Conservation (phyloP, 2,888 invertebrate species). For the Emmelina monodactyla region DNA sequence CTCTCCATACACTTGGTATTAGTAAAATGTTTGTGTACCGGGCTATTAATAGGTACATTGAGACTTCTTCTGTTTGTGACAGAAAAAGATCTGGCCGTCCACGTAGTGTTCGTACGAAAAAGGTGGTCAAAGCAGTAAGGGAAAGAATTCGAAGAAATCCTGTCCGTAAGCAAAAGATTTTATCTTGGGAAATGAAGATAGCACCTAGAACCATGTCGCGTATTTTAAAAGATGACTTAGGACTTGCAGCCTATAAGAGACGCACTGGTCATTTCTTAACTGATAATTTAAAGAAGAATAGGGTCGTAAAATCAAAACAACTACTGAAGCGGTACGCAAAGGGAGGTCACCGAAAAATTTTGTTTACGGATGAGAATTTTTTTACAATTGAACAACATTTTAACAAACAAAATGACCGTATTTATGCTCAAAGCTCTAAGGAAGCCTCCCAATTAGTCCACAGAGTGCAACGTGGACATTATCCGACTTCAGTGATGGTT, state of each 20-base stretch:
- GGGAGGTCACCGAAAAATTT: slow-evolving; percentile 7
- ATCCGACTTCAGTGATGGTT: slow-evolving; percentile 14
- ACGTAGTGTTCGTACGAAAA: slow-evolving; percentile 11
- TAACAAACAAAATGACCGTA: slow-evolving; percentile 11
- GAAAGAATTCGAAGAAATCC: slow-evolving; percentile 11
- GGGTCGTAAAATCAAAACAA: slow-evolving; percentile 7
- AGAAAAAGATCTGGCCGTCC: slow-evolving; percentile 9
- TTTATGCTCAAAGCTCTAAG: slow-evolving; percentile 11
- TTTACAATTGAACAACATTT: slow-evolving; percentile 4
- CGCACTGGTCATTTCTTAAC: slow-evolving; percentile 4
- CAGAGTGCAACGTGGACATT: slow-evolving; percentile 12
- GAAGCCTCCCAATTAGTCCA: slow-evolving; percentile 13
- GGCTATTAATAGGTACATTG: slow-evolving; percentile 7
- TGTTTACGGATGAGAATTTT: slow-evolving; percentile 6
- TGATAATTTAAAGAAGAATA: slow-evolving; percentile 4
- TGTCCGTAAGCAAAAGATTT: slow-evolving; percentile 7
- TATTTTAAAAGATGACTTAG: slow-evolving; percentile 10
- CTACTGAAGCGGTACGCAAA: slow-evolving; percentile 8
- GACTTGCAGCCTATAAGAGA: no score
- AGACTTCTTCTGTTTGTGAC: slow-evolving; percentile 9
- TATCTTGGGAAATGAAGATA: slow-evolving; percentile 1
- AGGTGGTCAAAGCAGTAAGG: slow-evolving; percentile 12
- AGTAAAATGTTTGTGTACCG: slow-evolving; percentile 8
- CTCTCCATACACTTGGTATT: slow-evolving; percentile 8
- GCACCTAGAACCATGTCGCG: slow-evolving; percentile 10